Percentiles rank a stretch among this genome's conserved stretches.
phyloP scores from a whole-genome alignment of 2,113 vertebrate genomes.

The Dromaius novaehollandiae region DNA sequence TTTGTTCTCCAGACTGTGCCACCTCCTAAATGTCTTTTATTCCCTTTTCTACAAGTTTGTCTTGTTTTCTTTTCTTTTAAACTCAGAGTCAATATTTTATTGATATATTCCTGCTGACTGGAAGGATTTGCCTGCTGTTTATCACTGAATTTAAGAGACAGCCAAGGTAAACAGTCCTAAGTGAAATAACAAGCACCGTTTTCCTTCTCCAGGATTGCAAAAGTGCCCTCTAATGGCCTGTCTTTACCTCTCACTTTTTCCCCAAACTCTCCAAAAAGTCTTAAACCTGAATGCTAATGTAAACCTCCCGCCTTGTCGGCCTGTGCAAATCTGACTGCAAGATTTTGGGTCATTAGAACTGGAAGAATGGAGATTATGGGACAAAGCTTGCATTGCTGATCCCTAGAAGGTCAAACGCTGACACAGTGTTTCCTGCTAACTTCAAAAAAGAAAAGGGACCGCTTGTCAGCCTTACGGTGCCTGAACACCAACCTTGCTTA shows the following conservation, averaged over 20 bases:
- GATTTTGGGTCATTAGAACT: background rate
- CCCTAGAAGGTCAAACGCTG: background rate
- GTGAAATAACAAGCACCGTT: constrained; percentile 34
- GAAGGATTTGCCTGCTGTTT: constrained; percentile 55
- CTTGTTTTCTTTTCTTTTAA: constrained; percentile 48
- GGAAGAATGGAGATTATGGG: background rate
- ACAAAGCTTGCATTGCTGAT: background rate
- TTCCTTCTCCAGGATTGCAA: constrained; percentile 63
- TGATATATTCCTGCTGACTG: constrained; percentile 40
- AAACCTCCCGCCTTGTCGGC: background rate
- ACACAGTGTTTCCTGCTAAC: background rate
- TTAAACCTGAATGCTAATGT: accelerated
- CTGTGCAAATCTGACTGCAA: background rate
- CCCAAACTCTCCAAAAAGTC: background rate
- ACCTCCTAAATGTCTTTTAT: constrained; percentile 18
- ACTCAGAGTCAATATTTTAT: constrained; percentile 53
- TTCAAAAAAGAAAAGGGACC: background rate
- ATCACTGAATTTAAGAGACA: constrained; percentile 39
- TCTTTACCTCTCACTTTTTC: background rate
- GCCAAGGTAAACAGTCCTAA: constrained; percentile 50
- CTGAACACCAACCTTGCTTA: accelerated
- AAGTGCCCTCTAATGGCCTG: constrained; percentile 75
- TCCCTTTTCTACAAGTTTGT: background rate
- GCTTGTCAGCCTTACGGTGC: background rate
- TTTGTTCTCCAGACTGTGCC: background rate